Evolutionary conservation across 2,113 vertebrate genomes (phyloP).

Genomic region (Solenodon paradoxus): DNA sequence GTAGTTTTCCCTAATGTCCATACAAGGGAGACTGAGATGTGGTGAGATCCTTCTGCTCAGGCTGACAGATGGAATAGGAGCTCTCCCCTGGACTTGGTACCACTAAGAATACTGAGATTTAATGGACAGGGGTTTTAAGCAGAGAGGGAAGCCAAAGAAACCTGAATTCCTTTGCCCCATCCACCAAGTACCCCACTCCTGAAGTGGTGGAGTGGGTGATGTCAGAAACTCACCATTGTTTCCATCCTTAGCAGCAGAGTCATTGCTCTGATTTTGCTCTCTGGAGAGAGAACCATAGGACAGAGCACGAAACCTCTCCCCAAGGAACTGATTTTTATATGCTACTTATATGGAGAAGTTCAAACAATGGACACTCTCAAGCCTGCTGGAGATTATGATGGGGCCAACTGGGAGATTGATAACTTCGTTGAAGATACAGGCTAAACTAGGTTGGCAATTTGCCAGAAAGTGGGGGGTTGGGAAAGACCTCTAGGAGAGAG

Average conservation of each 20-base stretch:
- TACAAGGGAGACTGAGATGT: neutral
- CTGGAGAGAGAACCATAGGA: neutral
- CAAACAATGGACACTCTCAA: too few relatives aligned
- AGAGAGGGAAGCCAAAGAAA: neutral
- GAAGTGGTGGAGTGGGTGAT: too few relatives aligned
- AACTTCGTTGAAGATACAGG: neutral
- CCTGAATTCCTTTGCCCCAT: too few relatives aligned
- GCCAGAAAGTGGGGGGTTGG: neutral
- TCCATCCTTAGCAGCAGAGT: neutral
- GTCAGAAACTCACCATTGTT: neutral
- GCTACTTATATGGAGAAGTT: neutral
- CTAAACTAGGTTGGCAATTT: neutral
- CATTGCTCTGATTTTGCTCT: neutral
- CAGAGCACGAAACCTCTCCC: neutral
- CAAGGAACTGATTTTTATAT: neutral
- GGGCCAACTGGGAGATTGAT: neutral
- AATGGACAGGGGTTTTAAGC: accelerated
- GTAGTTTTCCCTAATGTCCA: neutral
- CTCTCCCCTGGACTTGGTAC: neutral
- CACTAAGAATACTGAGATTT: neutral
- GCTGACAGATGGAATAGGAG: too few relatives aligned
- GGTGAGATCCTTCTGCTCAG: neutral
- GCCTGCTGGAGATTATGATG: neutral
- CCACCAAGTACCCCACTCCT: neutral
- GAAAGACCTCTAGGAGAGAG: neutral